Percentiles rank a stretch among this genome's conserved stretches.
These are phyloP conservation scores for Napeogenes inachia DNA, from an alignment of 2,888 invertebrate genomes.

Conservation along the genomic window DNA sequence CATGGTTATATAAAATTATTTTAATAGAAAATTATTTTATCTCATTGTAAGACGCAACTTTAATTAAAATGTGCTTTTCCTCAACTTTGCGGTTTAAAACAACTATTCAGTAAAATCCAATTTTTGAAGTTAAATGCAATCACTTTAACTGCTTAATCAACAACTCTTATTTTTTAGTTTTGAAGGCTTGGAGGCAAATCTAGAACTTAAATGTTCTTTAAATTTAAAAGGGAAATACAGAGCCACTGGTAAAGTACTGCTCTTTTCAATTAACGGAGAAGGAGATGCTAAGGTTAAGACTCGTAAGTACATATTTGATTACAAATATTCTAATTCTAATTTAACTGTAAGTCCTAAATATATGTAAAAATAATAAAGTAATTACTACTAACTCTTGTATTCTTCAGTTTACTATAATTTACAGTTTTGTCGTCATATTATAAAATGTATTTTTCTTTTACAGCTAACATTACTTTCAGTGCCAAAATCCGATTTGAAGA, in stretches of 20 bases:
- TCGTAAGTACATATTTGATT: constrained; percentile 19
- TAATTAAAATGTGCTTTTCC: neutral
- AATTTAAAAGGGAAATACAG: constrained; percentile 54
- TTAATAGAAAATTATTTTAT: neutral
- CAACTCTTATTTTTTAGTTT: constrained; percentile 37
- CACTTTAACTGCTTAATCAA: neutral
- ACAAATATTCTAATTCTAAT: too few species aligned
- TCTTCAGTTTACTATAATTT: neutral
- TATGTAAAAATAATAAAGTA: too few species aligned
- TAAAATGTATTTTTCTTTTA: constrained; percentile 26
- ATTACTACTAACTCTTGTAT: neutral
- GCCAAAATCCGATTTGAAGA: constrained; percentile 47
- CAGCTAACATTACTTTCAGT: constrained; percentile 43
- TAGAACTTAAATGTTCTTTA: constrained; percentile 47
- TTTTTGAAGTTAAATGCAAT: neutral
- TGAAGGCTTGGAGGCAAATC: constrained; percentile 36
- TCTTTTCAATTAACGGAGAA: constrained; percentile 55
- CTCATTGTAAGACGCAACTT: neutral
- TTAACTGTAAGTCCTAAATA: too few species aligned
- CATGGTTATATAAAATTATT: too few species aligned
- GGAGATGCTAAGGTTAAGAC: constrained; percentile 56
- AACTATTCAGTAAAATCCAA: neutral
- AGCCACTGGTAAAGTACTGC: constrained; percentile 50
- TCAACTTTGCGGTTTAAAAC: neutral
- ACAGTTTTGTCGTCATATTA: constrained; percentile 8